Percentiles rank a stretch among this genome's conserved stretches.
phyloP scores from a whole-genome alignment of 2,113 vertebrate species.

The Esox niger region DNA sequence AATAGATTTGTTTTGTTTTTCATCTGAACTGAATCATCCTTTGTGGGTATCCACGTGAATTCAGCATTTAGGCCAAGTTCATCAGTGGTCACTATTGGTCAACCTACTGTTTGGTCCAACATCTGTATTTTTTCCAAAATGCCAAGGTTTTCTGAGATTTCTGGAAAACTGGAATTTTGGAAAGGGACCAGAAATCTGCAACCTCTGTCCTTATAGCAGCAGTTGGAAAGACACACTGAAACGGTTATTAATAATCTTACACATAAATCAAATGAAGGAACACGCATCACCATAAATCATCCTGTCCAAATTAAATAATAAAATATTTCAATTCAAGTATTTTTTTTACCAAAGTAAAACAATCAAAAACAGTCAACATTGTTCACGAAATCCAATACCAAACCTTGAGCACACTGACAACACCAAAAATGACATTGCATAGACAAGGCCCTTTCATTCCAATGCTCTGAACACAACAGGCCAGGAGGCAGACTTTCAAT shows the following conservation, averaged over 20 bases:
- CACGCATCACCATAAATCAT: not conserved
- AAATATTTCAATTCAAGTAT: not conserved
- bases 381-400: conserved; percentile 20
- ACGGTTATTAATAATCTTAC: not conserved
- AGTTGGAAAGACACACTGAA: not conserved
- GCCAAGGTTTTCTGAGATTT: conserved; percentile 16
- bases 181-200: too few species aligned
- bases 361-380: not conserved
- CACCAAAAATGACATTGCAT: conserved; percentile 1
- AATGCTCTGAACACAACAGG: not conserved
- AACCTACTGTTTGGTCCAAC: too few species aligned
- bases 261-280: not conserved
- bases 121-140: too few species aligned
- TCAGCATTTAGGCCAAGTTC: too few species aligned
- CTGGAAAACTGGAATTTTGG: conserved; percentile 12
- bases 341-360: not conserved
- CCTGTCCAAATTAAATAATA: not conserved
- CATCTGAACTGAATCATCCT: not conserved
- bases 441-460: too few species aligned
- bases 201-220: too few species aligned
- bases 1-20: conserved; percentile 43
- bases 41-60: not conserved
- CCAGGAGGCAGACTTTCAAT: not conserved
- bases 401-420: conserved; percentile 53
- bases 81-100: not conserved